Evolutionary conservation across 2,113 vertebrate genomes (phyloP).

Genomic region (Brienomyrus brachyistius): DNA sequence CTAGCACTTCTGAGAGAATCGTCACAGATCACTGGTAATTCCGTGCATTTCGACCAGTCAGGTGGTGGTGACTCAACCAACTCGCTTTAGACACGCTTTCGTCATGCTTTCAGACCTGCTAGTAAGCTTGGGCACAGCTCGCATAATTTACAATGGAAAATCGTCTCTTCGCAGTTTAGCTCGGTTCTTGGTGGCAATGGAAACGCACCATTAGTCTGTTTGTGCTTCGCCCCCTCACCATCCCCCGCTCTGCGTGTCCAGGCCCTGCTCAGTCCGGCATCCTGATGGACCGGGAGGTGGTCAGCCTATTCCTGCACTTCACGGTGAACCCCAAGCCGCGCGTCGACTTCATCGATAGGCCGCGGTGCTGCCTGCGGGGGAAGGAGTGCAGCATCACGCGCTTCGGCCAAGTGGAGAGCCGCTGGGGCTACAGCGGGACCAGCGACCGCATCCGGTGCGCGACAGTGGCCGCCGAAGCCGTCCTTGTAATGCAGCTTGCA

Average conservation of each 20-base stretch:
- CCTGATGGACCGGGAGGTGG: conserved; percentile 77
- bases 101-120: background rate
- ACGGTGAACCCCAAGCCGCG: conserved; percentile 80
- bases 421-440: conserved; percentile 85
- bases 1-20: background rate
- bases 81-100: background rate
- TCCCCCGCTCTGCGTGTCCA: background rate
- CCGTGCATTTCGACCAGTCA: background rate
- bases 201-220: background rate
- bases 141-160: background rate
- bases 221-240: background rate
- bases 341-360: conserved; percentile 80
- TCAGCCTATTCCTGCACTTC: conserved; percentile 82
- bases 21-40: background rate
- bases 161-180: background rate
- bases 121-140: background rate
- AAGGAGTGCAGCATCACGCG: conserved; percentile 84
- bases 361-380: conserved; percentile 78
- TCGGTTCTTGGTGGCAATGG: background rate
- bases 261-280: conserved; percentile 72
- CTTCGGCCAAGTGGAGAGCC: conserved; percentile 84
- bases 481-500: background rate
- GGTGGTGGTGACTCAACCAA: background rate
- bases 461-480: no score
- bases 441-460: conserved; percentile 77